Evolutionary conservation across 1,140 invertebrate species (phyloP), one percentile per base, ranked within the genome.

Genomic region (Scaptomyza graminum): DNA sequence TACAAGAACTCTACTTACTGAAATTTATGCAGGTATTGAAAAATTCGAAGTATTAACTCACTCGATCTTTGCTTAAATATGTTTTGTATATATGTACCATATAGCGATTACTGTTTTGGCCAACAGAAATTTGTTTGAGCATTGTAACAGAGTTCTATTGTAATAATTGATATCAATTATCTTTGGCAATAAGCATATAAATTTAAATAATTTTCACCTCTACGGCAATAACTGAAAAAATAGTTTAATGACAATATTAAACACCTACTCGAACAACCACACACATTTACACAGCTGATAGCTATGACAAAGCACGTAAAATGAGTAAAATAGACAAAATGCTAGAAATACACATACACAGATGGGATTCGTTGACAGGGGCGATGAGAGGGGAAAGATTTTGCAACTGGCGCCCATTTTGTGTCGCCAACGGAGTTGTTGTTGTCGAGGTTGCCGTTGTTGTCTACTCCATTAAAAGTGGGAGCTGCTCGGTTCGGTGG

Each of bases 401-500:
- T 52, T 43, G 16, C 31, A 22, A 25, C 52, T 72, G 81, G 82
- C 81, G 81, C 81, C 81, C 60, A 54, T 71, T 80, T 74, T 50
- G 62, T 66, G 81, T 81, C 82, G 82, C 81, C 82, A 81, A 59
- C 65, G 60, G 51, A 56, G 22, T 54, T 46, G 16, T 47, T 62
- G 22, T 31, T 31, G 16, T 22, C 16, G 28, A 28, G 4, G 28
- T 47, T 16, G 41, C 16, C 50, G 41, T 49, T 74, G 67, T 65
- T 78, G 81, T 81, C 77, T 87, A 75, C 63, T 78, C 82, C 71
- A 85, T 85, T 85, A 85, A 85, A 85, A 78, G 41, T 68, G 78
- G 39, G 68, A 71, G 74, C 43, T 70, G 44, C 34, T 46, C 46
- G 62, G 64, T 52, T 70, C 37, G 50, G 57, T 67, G 82, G 82